These are phyloP conservation scores for Linepithema humile DNA, from an alignment of 1,140 invertebrate species.

Conservation along the genomic window DNA sequence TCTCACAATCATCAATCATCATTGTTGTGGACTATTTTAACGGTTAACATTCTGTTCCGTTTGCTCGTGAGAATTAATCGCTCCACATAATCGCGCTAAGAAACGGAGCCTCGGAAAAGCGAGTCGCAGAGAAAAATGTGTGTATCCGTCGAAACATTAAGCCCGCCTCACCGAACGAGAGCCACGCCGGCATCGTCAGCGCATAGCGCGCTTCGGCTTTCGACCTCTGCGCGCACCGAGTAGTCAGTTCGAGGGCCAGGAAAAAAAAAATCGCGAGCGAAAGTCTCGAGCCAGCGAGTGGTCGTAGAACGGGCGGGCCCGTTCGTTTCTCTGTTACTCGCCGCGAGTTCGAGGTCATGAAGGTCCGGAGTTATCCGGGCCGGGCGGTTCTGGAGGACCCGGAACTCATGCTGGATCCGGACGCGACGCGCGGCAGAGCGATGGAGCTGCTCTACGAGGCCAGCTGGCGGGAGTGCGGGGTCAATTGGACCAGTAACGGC, in stretches of 20 bases:
- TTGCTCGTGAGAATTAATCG: background rate
- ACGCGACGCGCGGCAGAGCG: conserved; percentile 85
- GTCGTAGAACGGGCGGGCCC: background rate
- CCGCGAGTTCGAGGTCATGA: conserved; percentile 84
- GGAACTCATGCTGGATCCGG: conserved; percentile 86
- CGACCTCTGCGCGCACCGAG: conserved; percentile 20
- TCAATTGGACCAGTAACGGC: conserved; percentile 75
- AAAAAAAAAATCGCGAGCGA: background rate
- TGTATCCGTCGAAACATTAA: too few species aligned
- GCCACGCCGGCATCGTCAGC: background rate
- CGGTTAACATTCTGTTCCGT: background rate
- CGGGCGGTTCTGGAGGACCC: conserved; percentile 88
- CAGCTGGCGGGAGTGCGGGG: conserved; percentile 89
- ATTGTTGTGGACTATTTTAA: background rate
- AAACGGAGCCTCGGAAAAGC: background rate
- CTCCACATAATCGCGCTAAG: too few species aligned
- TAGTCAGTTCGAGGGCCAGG: background rate
- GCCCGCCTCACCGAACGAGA: background rate
- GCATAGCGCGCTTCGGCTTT: background rate
- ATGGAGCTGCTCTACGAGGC: conserved; percentile 93
- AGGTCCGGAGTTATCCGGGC: conserved; percentile 92
- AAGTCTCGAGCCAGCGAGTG: background rate
- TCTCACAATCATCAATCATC: too few species aligned
- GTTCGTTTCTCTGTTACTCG: background rate
- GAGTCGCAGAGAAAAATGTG: background rate